These are phyloP conservation scores for Bemisia tabaci DNA, from an alignment of 1,140 invertebrate genomes.

Conservation along the genomic window DNA sequence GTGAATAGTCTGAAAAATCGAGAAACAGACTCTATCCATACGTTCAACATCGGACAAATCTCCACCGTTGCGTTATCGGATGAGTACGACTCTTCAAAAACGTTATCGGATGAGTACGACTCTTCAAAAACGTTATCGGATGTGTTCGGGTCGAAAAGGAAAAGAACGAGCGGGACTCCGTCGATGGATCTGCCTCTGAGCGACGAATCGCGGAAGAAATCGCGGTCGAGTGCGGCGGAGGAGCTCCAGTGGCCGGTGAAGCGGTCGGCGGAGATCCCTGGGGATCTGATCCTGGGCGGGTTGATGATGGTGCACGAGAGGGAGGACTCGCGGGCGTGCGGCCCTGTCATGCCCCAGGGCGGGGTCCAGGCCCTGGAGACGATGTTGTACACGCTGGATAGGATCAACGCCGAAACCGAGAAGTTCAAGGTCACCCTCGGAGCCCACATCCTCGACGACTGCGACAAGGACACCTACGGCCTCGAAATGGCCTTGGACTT, in stretches of 20 bases:
- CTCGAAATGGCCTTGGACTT: slow-evolving; percentile 93
- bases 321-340: slow-evolving; percentile 68
- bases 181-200: too few species aligned
- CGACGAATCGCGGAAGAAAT: too few species aligned
- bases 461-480: slow-evolving; percentile 92
- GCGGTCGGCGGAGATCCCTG: slow-evolving; percentile 63
- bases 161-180: too few species aligned
- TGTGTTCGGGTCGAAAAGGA: too few species aligned
- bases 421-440: slow-evolving; percentile 56
- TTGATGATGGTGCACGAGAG: slow-evolving; percentile 81
- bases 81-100: too few species aligned
- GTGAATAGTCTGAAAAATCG: too few species aligned
- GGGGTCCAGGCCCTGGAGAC: slow-evolving; percentile 81
- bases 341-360: slow-evolving; percentile 87
- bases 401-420: slow-evolving; percentile 54
- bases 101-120: too few species aligned
- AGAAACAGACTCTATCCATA: too few species aligned
- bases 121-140: too few species aligned
- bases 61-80: too few species aligned
- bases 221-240: too few species aligned
- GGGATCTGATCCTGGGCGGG: slow-evolving; percentile 70
- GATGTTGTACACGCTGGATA: slow-evolving; percentile 83
- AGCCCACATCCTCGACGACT: slow-evolving; percentile 84
- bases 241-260: slow-evolving; percentile 61
- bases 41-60: too few species aligned